These are phyloP conservation scores for Anadara kagoshimensis DNA, from an alignment of 1,140 invertebrate genomes.

Conservation along the genomic window DNA sequence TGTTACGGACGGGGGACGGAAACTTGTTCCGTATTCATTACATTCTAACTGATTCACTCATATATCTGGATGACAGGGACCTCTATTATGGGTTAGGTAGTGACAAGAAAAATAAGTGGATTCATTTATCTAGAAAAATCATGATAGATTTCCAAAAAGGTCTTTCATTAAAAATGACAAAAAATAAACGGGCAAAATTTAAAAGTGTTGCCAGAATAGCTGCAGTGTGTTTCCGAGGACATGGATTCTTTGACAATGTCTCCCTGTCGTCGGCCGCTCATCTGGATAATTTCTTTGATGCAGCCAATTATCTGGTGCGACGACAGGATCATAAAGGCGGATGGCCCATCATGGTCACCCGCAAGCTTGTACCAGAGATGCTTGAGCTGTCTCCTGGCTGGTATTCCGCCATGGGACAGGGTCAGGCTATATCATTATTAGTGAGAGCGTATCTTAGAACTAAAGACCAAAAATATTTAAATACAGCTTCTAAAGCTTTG, in stretches of 20 bases:
- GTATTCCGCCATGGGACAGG: constrained; percentile 99
- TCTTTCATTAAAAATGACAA: constrained; percentile 75
- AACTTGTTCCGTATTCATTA: constrained; percentile 88
- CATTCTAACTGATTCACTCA: constrained; percentile 82
- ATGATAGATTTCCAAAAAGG: constrained; percentile 94
- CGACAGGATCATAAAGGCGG: constrained; percentile 96
- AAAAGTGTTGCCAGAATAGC: constrained; percentile 60
- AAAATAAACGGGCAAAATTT: constrained; percentile 52
- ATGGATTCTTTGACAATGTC: constrained; percentile 77
- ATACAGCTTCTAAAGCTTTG: constrained; percentile 86
- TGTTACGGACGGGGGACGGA: constrained; percentile 83
- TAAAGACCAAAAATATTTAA: constrained; percentile 84
- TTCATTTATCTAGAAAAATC: constrained; percentile 88
- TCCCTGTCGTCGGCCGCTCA: constrained; percentile 76
- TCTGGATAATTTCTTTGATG: constrained; percentile 92
- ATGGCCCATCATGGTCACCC: constrained; percentile 95
- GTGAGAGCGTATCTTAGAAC: constrained; percentile 91
- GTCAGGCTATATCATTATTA: constrained; percentile 95
- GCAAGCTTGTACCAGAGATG: constrained; percentile 82
- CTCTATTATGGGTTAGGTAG: constrained; percentile 90
- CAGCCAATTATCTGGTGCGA: constrained; percentile 93
- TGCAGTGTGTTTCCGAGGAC: constrained; percentile 80
- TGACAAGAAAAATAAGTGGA: constrained; percentile 81
- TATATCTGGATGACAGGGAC: constrained; percentile 83
- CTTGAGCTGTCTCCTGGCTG: constrained; percentile 88